Base-by-base conservation (phyloP, 2,797 vertebrate species). In the Phalloptychus januarius region DNA sequence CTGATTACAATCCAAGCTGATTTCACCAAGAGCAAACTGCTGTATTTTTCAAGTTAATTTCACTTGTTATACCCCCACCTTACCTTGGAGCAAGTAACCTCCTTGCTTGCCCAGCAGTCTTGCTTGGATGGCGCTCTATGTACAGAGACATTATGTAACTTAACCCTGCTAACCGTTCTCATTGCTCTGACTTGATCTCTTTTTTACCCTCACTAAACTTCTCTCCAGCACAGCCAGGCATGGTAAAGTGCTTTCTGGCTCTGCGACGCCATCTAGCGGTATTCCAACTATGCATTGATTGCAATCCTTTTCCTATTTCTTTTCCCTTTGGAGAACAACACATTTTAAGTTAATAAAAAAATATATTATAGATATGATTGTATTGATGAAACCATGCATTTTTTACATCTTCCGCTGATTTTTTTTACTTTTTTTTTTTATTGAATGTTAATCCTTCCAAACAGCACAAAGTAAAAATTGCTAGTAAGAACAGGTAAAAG, bases 231-330 rank as follows among this genome's bases (percentile, higher is more conserved):
- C 61, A 79, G 79, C 63, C 18, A 50, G 44, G 82, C 84, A 46
- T 10, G 52, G 1, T 18, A 81, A 52, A 78, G 74, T 81, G 83
- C 92, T 94, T 52, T 93, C 87, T 65, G 96, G 96, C 97, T 97
- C 96, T 93, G 95, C 95, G 93, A 95, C 95, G 97, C 97, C 98
- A 98, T 97, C 98, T 98, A 97, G 98, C 92, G 98, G 91, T 83
- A 2, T 31, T 20, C 45, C n/a, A 77, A 54, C 83, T 73, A n/a
- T n/a, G 23, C n/a, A 46, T 25, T 48, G 33, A 12, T 63, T 10
- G 0, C 61, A 23, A 42, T 4, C 44, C 23, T 69, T 69, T 40
- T 79, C 78, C 77, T 36, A 71, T 65, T 40, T 23, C 3, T 50
- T 65, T 16, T 13, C 20, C 63, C 36, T 44, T 69, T 70, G 67